Base-by-base conservation (phyloP, 2,797 vertebrate species). In the Dromococcyx pavoninus region DNA sequence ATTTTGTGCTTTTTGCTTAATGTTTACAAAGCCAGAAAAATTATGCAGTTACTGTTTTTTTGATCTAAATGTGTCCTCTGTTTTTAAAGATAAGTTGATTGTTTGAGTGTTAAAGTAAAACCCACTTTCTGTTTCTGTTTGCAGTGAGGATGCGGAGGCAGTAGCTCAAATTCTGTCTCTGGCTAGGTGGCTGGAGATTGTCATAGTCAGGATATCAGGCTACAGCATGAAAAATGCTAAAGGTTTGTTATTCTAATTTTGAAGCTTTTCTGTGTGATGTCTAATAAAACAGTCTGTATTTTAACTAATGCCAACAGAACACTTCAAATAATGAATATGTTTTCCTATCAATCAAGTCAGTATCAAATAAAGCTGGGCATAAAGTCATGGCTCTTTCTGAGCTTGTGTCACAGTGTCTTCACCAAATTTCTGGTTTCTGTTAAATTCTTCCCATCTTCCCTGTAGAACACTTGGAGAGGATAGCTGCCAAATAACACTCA, bases 111-210 rank as follows among this genome's bases (percentile, higher is more conserved):
- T 80, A 8, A 83, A 83, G 10, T 95, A 84, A 94, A 93, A 65
- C 30, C 9, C 83, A 24, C 39, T 91, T 83, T 95, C 70, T 70
- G 0, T 89, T 87, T 93, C 43, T 89, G 48, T 97, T 86, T 96
- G 79, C 94, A 99, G 99, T 97, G 99, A 99, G 93, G 99, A 99
- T 96, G 98, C 99, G 86, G 98, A 99, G 88, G 98, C 99, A 92
- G 98, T 99, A 91, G 98, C 98, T 87, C 98, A 99, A 82, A 97
- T 99, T 96, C 98, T 99, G 89, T 98, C 98, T 16, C 94, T 99
- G 91, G 95, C 98, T 77, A 98, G 98, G 91, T 99, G 99, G 99
- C 98, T 99, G 93, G 98, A 99, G 94, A 98, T 99, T 94, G 87
- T 99, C 82, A 95, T 97, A 57, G 98, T 98, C 93, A 98, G 99